Evolutionary conservation across 2,888 invertebrate genomes (phyloP), one percentile per base, ranked within the genome.

Genomic region (Chrysodeixis includens): DNA sequence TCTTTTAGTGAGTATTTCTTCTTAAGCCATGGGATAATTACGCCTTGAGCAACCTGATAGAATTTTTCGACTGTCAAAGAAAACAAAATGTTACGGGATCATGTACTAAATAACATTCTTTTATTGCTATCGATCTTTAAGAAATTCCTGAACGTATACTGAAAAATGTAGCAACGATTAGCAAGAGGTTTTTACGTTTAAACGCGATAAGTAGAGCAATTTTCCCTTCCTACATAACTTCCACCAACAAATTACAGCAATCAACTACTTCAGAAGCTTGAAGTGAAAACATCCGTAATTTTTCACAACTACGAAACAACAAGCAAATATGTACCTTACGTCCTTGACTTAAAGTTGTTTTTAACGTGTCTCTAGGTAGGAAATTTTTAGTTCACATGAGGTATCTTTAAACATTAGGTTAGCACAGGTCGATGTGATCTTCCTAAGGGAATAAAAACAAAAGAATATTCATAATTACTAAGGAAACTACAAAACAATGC

Each of bases 401-500:
- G 0, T 40, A 40, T 49, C 44, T 44, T 6, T 16, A 60, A 67
- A 35, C 44, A 62, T 26, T 35, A n/a, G 59, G 16, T 30, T 26
- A 6, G 2, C 6, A 26, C 26, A 26, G 2, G 26, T 26, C 2
- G 2, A 4, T 6, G 26, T 26, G 26, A 6, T 26, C 26, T 26
- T 26, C 6, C 2, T 20, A 67, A 9, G 12, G 35, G 12, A 30
- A 35, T 35, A 35, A 66, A 64, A 64, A 66, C 52, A 56, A 68
- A 51, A 40, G 62, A 68, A 69, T 46, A 62, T 75, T 56, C 22
- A 63, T 62, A 65, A 69, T 69, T 57, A 54, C 46, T 35, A 62
- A 65, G 51, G 54, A 62, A 69, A 69, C 59, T 22, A 12, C 64
- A 32, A 51, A 62, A 76, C 62, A 74, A 76, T 75, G 30, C 44